A percentile compares a stretch with the other conserved stretches of the same genome.
Conservation (phyloP, 2,888 invertebrate species). For the Oscheius sp. region DNA sequence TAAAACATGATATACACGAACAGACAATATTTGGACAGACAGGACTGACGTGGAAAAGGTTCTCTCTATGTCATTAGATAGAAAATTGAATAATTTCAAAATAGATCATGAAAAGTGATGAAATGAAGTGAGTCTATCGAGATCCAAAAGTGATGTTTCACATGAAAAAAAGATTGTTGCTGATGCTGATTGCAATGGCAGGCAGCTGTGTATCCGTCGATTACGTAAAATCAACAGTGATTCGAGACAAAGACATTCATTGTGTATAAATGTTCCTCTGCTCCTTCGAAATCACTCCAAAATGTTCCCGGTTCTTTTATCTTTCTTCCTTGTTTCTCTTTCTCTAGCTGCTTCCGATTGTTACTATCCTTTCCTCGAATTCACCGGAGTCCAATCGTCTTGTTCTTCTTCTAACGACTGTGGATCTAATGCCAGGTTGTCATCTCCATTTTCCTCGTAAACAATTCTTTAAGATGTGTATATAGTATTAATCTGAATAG, state of each 20-base stretch:
- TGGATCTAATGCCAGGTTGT: constrained; percentile 7
- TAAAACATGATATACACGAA: background rate
- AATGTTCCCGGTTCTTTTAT: background rate
- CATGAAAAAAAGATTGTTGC: too few species aligned
- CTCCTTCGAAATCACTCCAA: background rate
- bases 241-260: constrained; percentile 5
- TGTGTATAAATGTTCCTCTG: background rate
- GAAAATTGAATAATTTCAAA: too few species aligned
- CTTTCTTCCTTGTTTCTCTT: background rate
- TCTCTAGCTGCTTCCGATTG: constrained; percentile 3
- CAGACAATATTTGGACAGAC: background rate
- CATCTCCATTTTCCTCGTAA: background rate
- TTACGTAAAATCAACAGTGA: constrained; percentile 17
- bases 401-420: constrained; percentile 13
- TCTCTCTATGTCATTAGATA: too few species aligned
- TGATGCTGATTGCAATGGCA: background rate
- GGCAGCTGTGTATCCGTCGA: constrained; percentile 3
- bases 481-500: constrained; percentile 3
- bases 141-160: too few species aligned
- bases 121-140: too few species aligned
- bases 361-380: constrained; percentile 19
- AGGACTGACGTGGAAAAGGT: too few species aligned
- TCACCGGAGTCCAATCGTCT: background rate
- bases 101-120: too few species aligned
- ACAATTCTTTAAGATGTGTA: constrained; percentile 1